Conservation (phyloP, 2,797 vertebrate species). For the Sciurus vulgaris region DNA sequence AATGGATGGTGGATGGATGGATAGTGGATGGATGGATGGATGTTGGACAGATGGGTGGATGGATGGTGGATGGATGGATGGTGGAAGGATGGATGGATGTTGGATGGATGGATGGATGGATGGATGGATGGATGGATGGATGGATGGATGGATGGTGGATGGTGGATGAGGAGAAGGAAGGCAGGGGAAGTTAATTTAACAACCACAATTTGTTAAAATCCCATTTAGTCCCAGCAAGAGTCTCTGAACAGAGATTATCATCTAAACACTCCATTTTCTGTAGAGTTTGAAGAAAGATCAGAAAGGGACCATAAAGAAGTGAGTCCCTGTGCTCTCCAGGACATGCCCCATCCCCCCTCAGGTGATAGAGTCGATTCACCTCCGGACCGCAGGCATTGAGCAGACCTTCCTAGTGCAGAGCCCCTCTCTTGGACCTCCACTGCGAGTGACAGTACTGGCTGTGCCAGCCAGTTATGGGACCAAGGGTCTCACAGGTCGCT, state of each 20-base stretch:
- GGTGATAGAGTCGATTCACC: neutral
- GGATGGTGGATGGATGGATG: no score
- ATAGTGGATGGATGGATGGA: no score
- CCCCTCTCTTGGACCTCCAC: neutral
- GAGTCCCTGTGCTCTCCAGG: neutral
- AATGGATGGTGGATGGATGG: no score
- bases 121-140: no score
- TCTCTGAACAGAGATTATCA: neutral
- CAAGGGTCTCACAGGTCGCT: neutral
- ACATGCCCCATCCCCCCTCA: accelerated
- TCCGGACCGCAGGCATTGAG: neutral
- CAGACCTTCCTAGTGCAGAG: neutral
- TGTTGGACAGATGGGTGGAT: no score
- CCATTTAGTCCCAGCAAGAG: neutral
- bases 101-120: no score
- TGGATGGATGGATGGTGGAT: no score
- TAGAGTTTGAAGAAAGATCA: neutral
- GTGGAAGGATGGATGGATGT: no score
- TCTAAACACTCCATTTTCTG: neutral
- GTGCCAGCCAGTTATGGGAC: neutral
- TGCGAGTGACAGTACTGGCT: accelerated
- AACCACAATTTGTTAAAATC: neutral
- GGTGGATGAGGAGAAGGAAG: neutral
- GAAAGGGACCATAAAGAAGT: neutral
- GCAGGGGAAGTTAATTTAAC: neutral